Percentiles rank a stretch among this genome's conserved stretches.
phyloP scores from a whole-genome alignment of 1,140 invertebrate genomes.

The Melanaphis sacchari region DNA sequence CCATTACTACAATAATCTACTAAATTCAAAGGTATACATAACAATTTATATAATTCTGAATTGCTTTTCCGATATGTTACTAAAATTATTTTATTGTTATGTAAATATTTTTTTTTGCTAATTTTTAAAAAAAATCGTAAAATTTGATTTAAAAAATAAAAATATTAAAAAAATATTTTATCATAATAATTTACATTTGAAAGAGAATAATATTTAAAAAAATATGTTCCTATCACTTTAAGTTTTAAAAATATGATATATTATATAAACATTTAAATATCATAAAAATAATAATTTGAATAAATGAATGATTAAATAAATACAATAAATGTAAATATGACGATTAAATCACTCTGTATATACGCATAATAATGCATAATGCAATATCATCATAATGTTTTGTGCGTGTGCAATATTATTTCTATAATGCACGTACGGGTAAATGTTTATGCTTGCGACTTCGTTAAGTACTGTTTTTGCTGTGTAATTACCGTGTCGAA shows the following conservation, averaged over 20 bases:
- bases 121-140: background rate
- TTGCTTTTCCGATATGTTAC: too few relatives aligned
- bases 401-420: slow-evolving; percentile 1
- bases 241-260: background rate
- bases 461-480: background rate
- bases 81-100: too few relatives aligned
- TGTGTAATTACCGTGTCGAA: slow-evolving; percentile 17
- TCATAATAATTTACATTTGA: too few relatives aligned
- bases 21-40: background rate
- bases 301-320: background rate
- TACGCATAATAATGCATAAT: background rate
- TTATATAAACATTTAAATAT: background rate
- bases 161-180: too few relatives aligned
- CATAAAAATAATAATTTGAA: background rate
- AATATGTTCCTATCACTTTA: too few relatives aligned
- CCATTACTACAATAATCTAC: background rate
- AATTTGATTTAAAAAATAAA: too few relatives aligned
- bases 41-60: background rate
- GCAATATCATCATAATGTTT: slow-evolving; percentile 5
- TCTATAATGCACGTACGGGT: background rate
- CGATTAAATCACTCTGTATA: background rate
- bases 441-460: background rate
- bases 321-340: background rate
- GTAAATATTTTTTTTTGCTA: too few relatives aligned
- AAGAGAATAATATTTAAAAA: background rate